These are phyloP conservation scores for Corythoichthys haematopterus DNA, from an alignment of 2,113 vertebrate genomes.

Conservation along the genomic window DNA sequence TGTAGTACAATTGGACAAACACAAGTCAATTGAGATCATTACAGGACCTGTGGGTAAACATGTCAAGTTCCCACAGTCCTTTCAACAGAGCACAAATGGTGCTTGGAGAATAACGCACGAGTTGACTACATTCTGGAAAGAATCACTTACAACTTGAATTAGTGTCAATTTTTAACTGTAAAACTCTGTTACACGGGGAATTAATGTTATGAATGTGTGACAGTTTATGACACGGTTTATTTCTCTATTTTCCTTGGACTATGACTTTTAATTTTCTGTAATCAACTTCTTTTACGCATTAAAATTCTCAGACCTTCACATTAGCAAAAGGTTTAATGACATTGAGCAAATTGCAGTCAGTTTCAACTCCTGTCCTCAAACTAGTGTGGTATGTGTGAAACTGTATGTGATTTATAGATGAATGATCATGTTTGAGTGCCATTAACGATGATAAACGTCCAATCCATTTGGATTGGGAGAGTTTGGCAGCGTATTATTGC, in stretches of 20 bases:
- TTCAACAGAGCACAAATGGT: constrained; percentile 17
- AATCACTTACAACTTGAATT: constrained; percentile 7
- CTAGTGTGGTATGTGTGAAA: too few species aligned
- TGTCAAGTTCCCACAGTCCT: constrained; percentile 44
- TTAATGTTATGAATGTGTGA: constrained; percentile 17
- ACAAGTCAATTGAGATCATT: constrained; percentile 65
- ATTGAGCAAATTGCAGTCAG: not conserved
- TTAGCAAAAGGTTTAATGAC: not conserved
- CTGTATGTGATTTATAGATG: too few species aligned
- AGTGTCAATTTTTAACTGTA: constrained; percentile 10
- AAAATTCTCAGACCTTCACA: constrained; percentile 5
- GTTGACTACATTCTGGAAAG: not conserved
- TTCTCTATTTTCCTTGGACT: constrained; percentile 4
- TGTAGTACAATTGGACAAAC: constrained; percentile 59
- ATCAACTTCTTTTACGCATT: constrained; percentile 15
- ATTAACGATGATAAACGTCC: too few species aligned
- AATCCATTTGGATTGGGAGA: too few species aligned
- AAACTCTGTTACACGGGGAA: not conserved
- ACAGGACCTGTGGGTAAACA: constrained; percentile 61
- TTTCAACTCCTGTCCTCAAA: not conserved
- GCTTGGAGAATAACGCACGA: not conserved
- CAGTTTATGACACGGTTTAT: constrained; percentile 17
- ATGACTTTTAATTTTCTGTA: constrained; percentile 11
- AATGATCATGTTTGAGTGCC: too few species aligned
- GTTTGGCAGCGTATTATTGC: too few species aligned